These are phyloP conservation scores for Chironomus tentans DNA, from an alignment of 2,888 invertebrate genomes.

Conservation along the genomic window DNA sequence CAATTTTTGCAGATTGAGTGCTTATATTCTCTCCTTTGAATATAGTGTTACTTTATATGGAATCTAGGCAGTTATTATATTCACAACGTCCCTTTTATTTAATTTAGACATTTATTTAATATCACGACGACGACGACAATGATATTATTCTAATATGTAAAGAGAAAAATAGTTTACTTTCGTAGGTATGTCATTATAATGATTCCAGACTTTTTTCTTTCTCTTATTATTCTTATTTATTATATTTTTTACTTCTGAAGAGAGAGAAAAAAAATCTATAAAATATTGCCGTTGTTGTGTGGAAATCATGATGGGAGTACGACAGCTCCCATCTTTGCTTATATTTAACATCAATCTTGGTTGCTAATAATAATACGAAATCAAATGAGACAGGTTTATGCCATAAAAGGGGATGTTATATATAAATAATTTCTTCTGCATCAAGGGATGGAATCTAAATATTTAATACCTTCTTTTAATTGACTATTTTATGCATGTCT, in stretches of 20 bases:
- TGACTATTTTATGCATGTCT: too few species aligned
- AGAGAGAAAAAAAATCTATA: not conserved
- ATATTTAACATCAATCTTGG: not conserved
- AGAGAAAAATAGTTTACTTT: not conserved
- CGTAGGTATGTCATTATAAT: too few species aligned
- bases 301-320: too few species aligned
- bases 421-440: too few species aligned
- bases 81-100: not conserved
- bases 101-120: not conserved
- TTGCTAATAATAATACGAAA: not conserved
- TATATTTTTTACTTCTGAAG: not conserved
- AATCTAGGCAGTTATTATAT: not conserved
- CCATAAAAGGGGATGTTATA: not conserved
- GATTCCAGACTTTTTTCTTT: too few species aligned
- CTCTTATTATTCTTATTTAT: too few species aligned
- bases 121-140: not conserved
- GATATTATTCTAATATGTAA: not conserved
- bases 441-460: not conserved
- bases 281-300: not conserved
- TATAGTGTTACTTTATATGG: slow-evolving; percentile 7
- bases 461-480: too few species aligned
- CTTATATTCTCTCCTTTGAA: slow-evolving; percentile 7
- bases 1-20: slow-evolving; percentile 18
- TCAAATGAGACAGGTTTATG: not conserved
- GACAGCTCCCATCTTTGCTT: not conserved